Evolutionary conservation across 2,797 vertebrate species (phyloP), one percentile per base, ranked within the genome.

Genomic region (Echeneis naucrates): DNA sequence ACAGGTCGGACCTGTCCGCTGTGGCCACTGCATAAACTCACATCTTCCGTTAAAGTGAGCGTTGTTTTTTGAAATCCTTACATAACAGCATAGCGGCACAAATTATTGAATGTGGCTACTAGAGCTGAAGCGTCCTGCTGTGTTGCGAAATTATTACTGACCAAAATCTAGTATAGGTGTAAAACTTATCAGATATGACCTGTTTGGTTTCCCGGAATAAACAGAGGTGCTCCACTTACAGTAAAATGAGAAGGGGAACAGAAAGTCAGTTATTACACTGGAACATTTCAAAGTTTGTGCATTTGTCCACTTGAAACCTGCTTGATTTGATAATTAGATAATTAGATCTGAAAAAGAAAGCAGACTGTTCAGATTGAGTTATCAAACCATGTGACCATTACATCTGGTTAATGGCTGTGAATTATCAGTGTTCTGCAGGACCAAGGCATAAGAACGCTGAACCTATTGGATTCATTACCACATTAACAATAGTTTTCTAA

Each of bases 1-100:
- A 81, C 81, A 61, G 66, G 81, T 77, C 73, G 19, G 70, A 75
- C 83, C 59, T 54, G 75, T 71, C 55, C 56, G 32, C 24, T 26
- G 30, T 44, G 5, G 12, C 24, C 42, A 13, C 4, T 2, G 32
- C 37, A 32, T 2, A 10, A 47, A 2, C 63, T 54, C 62, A 47
- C 53, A 23, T 58, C 60, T 12, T 33, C 21, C 1, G 0, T n/a
- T n/a, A 17, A 17, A 44, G 35, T 23, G 35, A 33, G 24, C n/a
- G 19, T 42, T 54, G 35, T 63, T 62, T 24, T 61, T 71, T 9
- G 4, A 24, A 75, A 40, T 21, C 12, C 23, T 60, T 26, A 63
- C 12, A 40, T 16, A 48, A 27, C 16, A 57, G 21, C 12, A 40
- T 16, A 48, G 27, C 16, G 57, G 21, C 14, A 37, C 10, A 57